phyloP scores from a whole-genome alignment of 2,888 invertebrate genomes.

The Nysson spinosus region DNA sequence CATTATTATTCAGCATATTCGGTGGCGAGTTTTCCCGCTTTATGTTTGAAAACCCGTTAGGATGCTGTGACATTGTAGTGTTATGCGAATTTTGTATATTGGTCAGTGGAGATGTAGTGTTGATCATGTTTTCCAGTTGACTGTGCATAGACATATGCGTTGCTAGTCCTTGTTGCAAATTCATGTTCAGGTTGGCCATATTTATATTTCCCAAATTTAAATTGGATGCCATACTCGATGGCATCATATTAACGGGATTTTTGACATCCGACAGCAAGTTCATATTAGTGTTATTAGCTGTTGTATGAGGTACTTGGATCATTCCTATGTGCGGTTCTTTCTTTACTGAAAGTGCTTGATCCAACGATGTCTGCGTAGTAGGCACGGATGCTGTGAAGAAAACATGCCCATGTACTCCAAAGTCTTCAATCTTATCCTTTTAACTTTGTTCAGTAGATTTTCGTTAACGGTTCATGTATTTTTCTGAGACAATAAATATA shows the following conservation, averaged over 20 bases:
- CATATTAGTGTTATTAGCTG: slow-evolving; percentile 65
- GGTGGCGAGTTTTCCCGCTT: slow-evolving; percentile 78
- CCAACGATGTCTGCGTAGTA: slow-evolving; percentile 68
- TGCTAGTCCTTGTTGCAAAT: slow-evolving; percentile 63
- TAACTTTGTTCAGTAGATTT: no score
- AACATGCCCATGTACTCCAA: neutral
- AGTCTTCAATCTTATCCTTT: no score
- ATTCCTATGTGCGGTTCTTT: slow-evolving; percentile 64
- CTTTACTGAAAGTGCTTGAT: slow-evolving; percentile 65
- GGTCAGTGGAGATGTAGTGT: slow-evolving; percentile 63
- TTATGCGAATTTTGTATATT: slow-evolving; percentile 71
- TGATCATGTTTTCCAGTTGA: slow-evolving; percentile 72
- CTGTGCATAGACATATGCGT: slow-evolving; percentile 71
- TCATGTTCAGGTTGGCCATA: slow-evolving; percentile 69
- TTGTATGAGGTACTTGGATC: slow-evolving; percentile 61
- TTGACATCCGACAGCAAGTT: slow-evolving; percentile 71
- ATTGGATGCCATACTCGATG: slow-evolving; percentile 67
- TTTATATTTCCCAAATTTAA: slow-evolving; percentile 69
- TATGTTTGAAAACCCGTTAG: slow-evolving; percentile 78
- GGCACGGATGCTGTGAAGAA: slow-evolving; percentile 64
- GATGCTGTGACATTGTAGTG: slow-evolving; percentile 68
- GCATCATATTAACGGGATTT: slow-evolving; percentile 68
- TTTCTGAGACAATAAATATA: no score
- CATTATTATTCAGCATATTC: slow-evolving; percentile 77
- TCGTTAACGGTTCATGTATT: no score